Base-by-base conservation (phyloP, 2,113 vertebrate species). In the Nibea albiflora region DNA sequence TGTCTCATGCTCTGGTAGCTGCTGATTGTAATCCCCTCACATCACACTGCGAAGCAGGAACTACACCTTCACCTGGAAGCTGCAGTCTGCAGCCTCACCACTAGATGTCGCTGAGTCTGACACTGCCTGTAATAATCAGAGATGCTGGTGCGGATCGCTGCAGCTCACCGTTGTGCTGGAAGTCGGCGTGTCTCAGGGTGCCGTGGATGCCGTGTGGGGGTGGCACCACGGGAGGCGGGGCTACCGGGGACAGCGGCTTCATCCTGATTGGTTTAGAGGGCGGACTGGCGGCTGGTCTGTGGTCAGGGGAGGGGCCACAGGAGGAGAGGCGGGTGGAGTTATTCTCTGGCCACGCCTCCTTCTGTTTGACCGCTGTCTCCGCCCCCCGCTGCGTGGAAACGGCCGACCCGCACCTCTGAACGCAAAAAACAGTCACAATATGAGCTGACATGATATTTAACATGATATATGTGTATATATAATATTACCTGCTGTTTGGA, bases 151-250 rank as follows among this genome's bases (percentile, higher is more conserved):
- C 7, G n/a, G n/a, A n/a, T 35, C 1, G 1, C 31, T 35, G 31
- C 1, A 1, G 1, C 87, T 88, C 78, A 93, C 92, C 92, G 20
- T 93, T 93, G 58, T 93, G 92, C n/a, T 93, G 92, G 83, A 93
- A 93, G 70, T 94, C 90, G 0, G 93, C 56, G 63, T 85, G 71
- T 50, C 90, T 85, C 87, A 93, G 44, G 0, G 66, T 81, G 16
- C 92, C 92, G 1, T 89, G 90, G 81, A 93, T 88, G 14, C 84
- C 35, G 53, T 91, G 85, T 0, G 72, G 70, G 7, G 71, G 76
- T 0, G 61, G 57, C 5, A 22, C 53, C 10, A 65, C n/a, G 1
- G 39, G 61, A 22, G 75, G 66, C 35, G 76, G 77, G 3, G 46
- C 81, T 49, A 17, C 69, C 4, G 53, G 50, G 7, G 62, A 9